These are phyloP conservation scores for Trichosurus vulpecula DNA, from an alignment of 2,797 vertebrate species.

Conservation along the genomic window DNA sequence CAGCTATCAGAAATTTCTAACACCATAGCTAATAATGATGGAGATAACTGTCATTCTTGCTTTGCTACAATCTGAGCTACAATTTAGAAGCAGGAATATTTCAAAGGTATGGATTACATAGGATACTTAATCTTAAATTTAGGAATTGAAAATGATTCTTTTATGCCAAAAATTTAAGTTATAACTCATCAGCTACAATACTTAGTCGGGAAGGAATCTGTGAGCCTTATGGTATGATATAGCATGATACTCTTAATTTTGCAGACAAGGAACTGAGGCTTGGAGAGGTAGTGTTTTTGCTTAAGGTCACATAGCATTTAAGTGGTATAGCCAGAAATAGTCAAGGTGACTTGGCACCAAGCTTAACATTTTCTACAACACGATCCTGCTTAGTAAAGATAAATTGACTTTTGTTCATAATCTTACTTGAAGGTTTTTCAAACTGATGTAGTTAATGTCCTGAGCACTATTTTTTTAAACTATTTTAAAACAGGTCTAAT, in stretches of 20 bases:
- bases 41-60: neutral
- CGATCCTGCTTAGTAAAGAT: neutral
- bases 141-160: slow-evolving; percentile 15
- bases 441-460: neutral
- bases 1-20: neutral
- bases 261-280: neutral
- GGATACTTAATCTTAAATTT: slow-evolving; percentile 14
- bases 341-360: neutral
- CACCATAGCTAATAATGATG: neutral
- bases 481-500: slow-evolving; percentile 13
- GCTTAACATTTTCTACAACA: neutral
- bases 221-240: neutral
- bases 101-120: slow-evolving; percentile 14
- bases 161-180: neutral
- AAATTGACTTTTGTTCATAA: slow-evolving; percentile 26
- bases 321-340: neutral
- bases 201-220: neutral
- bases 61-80: neutral
- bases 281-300: neutral
- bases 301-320: neutral
- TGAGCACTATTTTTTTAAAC: slow-evolving; percentile 12
- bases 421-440: slow-evolving; percentile 1
- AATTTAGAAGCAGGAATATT: neutral
- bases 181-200: neutral
- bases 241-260: neutral